Evolutionary conservation across 2,797 vertebrate species (phyloP).

Genomic region (Anguilla obscura): DNA sequence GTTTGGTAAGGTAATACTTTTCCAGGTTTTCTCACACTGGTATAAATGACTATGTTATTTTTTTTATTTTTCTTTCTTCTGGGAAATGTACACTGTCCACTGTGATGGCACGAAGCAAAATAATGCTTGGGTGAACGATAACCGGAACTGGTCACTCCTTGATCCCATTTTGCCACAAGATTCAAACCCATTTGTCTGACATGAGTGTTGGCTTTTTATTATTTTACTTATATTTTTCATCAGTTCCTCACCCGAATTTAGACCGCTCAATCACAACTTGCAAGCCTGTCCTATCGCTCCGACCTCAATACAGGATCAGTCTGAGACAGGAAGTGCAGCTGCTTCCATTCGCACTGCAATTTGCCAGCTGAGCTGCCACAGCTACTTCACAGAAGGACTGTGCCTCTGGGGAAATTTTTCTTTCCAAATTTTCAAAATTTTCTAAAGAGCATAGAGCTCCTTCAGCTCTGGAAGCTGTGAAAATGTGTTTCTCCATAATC

Average conservation of each 20-base stretch:
- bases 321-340: neutral
- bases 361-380: neutral
- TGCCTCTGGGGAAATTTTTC: neutral
- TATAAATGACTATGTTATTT: too few species aligned
- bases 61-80: neutral
- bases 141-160: neutral
- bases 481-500: neutral
- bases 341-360: neutral
- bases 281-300: too few species aligned
- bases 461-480: neutral
- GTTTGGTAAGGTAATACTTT: too few species aligned
- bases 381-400: neutral
- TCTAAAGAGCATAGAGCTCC: neutral
- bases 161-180: neutral
- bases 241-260: neutral
- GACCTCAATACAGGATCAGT: neutral
- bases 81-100: neutral
- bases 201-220: neutral
- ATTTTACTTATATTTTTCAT: neutral
- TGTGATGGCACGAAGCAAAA: neutral
- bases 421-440: neutral
- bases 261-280: neutral
- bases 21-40: too few species aligned
- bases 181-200: neutral
- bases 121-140: neutral